A percentile compares a stretch with the other conserved stretches of the same genome.
phyloP scores from a whole-genome alignment of 2,797 vertebrate species.

The Anableps anableps region DNA sequence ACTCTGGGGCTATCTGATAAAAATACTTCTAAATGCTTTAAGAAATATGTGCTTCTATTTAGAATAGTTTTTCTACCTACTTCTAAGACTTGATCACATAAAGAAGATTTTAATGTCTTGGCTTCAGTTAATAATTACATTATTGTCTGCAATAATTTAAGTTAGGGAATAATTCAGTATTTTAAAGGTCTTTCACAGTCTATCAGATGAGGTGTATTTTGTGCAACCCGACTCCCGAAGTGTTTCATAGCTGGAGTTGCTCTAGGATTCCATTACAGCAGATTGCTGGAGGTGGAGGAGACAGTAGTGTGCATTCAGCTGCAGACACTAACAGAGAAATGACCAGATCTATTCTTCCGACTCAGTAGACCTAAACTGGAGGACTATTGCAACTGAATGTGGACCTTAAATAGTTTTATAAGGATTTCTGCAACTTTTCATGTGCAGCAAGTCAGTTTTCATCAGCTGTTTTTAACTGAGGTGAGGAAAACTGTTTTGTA shows the following conservation, averaged over 20 bases:
- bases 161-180: not conserved
- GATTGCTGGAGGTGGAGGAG: constrained; percentile 58
- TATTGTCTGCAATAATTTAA: not conserved
- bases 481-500: constrained; percentile 33
- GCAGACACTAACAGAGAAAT: constrained; percentile 41
- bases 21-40: not conserved
- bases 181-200: constrained; percentile 12
- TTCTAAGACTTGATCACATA: constrained; percentile 12
- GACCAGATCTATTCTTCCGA: constrained; percentile 47
- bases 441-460: constrained; percentile 3
- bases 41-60: constrained; percentile 8
- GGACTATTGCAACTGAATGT: constrained; percentile 31
- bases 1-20: not conserved
- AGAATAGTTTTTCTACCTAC: constrained; percentile 21
- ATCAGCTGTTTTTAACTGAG: constrained; percentile 9
- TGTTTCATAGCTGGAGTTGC: constrained; percentile 31
- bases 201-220: constrained; percentile 19
- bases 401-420: constrained; percentile 25
- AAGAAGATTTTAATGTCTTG: constrained; percentile 26
- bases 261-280: constrained; percentile 45
- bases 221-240: constrained; percentile 14
- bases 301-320: constrained; percentile 36
- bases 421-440: constrained; percentile 14
- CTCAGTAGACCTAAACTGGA: constrained; percentile 42
- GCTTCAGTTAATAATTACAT: constrained; percentile 11